Base-by-base conservation (phyloP, 2,888 invertebrate genomes). In the Sarcophaga carnaria region DNA sequence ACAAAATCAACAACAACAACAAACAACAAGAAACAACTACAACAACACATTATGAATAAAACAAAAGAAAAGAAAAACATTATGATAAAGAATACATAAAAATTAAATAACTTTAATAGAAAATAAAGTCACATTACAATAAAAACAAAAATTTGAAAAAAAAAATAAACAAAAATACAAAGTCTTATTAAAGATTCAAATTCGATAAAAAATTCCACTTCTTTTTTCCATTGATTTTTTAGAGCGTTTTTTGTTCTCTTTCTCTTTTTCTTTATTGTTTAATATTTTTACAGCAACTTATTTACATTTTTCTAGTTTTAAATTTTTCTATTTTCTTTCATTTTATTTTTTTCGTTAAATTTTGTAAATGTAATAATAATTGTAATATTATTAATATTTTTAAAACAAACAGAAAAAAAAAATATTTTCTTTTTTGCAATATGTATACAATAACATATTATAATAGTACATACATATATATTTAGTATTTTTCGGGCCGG, bases 81-180 rank as follows among this genome's bases (percentile, higher is more conserved):
- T 87, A 89, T 89, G 88, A 88, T 88, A 89, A 88, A 88, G 60
- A 86, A 37, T 86, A 87, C 86, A 89, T 90, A 17, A 49, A 14
- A 49, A 37, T 10, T 37, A 37, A 59, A 62, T 62, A 90, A 84
- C 78, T 84, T 81, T 82, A 84, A 87, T 89, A 89, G 88, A 90
- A 91, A 91, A 90, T 90, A 90, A 90, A 90, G 89, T 89, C 89
- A 89, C 88, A 89, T 88, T 88, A 87, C 69, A 75, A 83, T 77
- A 88, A 80, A 88, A 67, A 85, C 71, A 89, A 89, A 87, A 82
- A 83, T 78, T 49, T 66, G 63, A 66, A 82, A 81, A 49, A 82
- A 77, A 78, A 37, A 37, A 37, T 37, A 88, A 67, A 85, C 71
- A 89, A 89, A 87, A 82, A 83, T 78, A 37, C 69, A 69, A 66